Base-by-base conservation (phyloP, 2,113 vertebrate genomes). In the Cariama cristata region DNA sequence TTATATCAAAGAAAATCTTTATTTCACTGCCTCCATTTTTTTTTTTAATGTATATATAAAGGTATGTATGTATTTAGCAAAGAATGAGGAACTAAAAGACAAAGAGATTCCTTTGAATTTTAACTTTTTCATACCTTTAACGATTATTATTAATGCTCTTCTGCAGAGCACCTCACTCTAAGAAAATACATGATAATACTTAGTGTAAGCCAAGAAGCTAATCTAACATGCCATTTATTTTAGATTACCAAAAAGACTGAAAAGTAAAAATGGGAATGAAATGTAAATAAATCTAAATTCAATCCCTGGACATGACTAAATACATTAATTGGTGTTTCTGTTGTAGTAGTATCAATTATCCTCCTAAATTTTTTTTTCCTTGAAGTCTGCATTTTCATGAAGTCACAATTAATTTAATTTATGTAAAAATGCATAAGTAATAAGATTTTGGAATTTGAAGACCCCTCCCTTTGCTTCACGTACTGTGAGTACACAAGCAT, bases 1-100 rank as follows among this genome's bases (percentile, higher is more conserved):
- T 66, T 35, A 96, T 95, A 96, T 97, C 62, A 94, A 91, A 96
- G 95, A 66, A 86, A 85, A 85, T 55, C 33, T 85, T 92, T 89
- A 32, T 92, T 95, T 94, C 42, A 20, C 53, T 88, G n/a, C n/a
- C 26, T 87, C 49, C 9, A 4, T 22, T 50, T 69, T 94, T 14
- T 38, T 38, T 38, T 38, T 38, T 38, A 8, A 79, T 30, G 50
- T 30, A 63, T 23, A 60, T 12, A 62, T 22, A 66, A 30, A 86
- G 11, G 15, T 86, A 53, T 74, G 23, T 49, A 45, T 33, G 18
- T n/a, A 35, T 76, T 87, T 93, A 52, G 47, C 56, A 56, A 75
- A 91, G 42, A 79, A 68, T 35, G 9, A 76, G 16, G 23, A 56
- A 56, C 45, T 80, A 76, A 66, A 58, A 95, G 35, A 58, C 35